Percentiles rank a stretch among this genome's conserved stretches.
phyloP scores from a whole-genome alignment of 2,888 invertebrate genomes.

The Trichopria drosophilae region DNA sequence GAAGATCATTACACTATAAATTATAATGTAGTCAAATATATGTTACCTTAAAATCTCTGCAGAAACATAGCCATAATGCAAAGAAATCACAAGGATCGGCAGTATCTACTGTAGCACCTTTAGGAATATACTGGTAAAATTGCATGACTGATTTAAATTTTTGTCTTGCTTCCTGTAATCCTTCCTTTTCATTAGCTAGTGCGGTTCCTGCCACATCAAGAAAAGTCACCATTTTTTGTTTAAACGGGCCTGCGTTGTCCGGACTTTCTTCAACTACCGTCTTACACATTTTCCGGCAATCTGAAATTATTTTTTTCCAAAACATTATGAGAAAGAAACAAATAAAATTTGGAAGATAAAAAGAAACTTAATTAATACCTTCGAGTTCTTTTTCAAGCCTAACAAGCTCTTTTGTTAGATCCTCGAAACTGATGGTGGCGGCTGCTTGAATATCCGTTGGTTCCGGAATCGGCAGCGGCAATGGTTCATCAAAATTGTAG shows the following conservation, averaged over 20 bases:
- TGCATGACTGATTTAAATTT: slow-evolving; percentile 79
- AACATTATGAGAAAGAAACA: background rate
- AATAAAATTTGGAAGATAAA: slow-evolving; percentile 9
- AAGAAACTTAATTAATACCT: slow-evolving; percentile 55
- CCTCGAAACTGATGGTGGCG: slow-evolving; percentile 84
- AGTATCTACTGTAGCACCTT: slow-evolving; percentile 69
- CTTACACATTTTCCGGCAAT: slow-evolving; percentile 73
- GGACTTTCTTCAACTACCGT: slow-evolving; percentile 69
- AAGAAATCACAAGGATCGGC: slow-evolving; percentile 84
- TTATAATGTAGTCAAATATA: too few relatives aligned
- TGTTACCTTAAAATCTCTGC: slow-evolving; percentile 82
- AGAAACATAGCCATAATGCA: slow-evolving; percentile 85
- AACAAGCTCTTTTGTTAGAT: slow-evolving; percentile 71
- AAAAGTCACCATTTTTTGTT: slow-evolving; percentile 83
- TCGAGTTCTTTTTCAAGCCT: slow-evolving; percentile 67
- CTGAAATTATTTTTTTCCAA: slow-evolving; percentile 60
- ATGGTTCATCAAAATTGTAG: slow-evolving; percentile 65
- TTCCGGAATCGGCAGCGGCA: slow-evolving; percentile 82
- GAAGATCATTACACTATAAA: too few relatives aligned
- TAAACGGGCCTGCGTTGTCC: slow-evolving; percentile 76
- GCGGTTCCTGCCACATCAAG: slow-evolving; percentile 75
- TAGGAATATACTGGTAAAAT: slow-evolving; percentile 85
- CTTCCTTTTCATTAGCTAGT: slow-evolving; percentile 75
- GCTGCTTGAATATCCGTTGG: slow-evolving; percentile 87
- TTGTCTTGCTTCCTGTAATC: slow-evolving; percentile 76